phyloP scores from a whole-genome alignment of 1,140 invertebrate genomes.

The Apis laboriosa region DNA sequence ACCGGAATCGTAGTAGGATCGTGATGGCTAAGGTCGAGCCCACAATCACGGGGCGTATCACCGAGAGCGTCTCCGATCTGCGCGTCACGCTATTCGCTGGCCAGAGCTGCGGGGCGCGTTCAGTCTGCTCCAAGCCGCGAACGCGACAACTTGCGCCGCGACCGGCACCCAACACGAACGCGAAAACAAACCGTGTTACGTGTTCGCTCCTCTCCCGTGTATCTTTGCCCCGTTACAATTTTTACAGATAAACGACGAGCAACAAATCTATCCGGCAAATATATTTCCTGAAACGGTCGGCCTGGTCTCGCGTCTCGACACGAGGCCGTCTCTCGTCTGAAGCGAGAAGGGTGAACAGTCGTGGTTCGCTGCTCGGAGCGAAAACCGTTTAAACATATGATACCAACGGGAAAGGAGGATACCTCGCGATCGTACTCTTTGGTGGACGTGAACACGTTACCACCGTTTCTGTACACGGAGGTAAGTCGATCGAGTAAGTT shows the following conservation, averaged over 20 bases:
- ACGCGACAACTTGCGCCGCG: slow-evolving; percentile 49
- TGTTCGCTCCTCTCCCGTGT: too few relatives aligned
- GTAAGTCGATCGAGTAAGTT: slow-evolving; percentile 12
- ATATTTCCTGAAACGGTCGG: too few relatives aligned
- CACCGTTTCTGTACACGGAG: slow-evolving; percentile 11
- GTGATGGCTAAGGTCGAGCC: slow-evolving; percentile 3
- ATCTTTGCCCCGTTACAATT: too few relatives aligned
- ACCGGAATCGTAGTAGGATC: background rate
- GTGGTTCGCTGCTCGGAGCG: background rate
- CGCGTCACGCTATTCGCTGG: slow-evolving; percentile 38
- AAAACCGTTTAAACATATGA: slow-evolving; percentile 1
- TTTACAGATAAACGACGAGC: too few relatives aligned
- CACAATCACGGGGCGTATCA: slow-evolving; percentile 29
- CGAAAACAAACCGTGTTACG: slow-evolving; percentile 19
- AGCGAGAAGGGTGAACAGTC: background rate
- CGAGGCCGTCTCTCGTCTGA: too few relatives aligned
- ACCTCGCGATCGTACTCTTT: slow-evolving; percentile 14
- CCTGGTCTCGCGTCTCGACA: background rate
- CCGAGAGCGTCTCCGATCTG: slow-evolving; percentile 43
- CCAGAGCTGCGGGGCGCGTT: slow-evolving; percentile 48
- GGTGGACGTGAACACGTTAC: slow-evolving; percentile 22
- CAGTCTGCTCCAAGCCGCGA: slow-evolving; percentile 58
- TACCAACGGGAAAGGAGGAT: slow-evolving; percentile 25
- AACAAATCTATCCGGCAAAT: background rate
- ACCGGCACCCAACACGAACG: slow-evolving; percentile 16